Evolutionary conservation across 2,888 invertebrate species (phyloP), one percentile per base, ranked within the genome.

Genomic region (Caenorhabditis sp.): DNA sequence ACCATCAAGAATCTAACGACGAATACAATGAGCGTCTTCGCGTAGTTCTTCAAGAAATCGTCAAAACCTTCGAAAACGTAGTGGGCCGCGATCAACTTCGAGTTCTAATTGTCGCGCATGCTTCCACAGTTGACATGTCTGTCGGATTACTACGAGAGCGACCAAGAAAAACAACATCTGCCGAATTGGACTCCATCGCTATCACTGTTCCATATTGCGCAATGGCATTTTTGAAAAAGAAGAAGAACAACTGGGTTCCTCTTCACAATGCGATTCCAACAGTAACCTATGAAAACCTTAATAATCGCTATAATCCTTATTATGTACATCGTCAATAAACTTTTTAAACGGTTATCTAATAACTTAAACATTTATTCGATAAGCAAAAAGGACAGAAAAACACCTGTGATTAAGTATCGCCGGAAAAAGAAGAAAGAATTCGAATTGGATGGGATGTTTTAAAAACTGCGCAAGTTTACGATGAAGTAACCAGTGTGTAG

Each of bases 361-460:
- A 31, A 31, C 10, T 31, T 31, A 31, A 63, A 69, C 56, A 57
- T 66, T 58, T 7, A 73, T 61, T 56, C 63, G 59, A 59, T 61
- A 59, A 36, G 12, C 20, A 31, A 59, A 62, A 17, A 7, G 25
- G 10, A 14, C 20, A 53, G 57, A 43, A 62, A 23, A 10, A 23
- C 4, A 50, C 36, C 36, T 36, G 43, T 12, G 43, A 10, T 43
- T 36, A 43, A 43, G 43, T 43, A 43, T 43, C 43, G 43, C 17
- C 43, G 14, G 14, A 14, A 43, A 95, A 56, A 96, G 17, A 61
- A 59, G 49, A 59, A 14, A 43, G 12, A 17, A 12, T 43, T 43
- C 14, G 17, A 43, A 43, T 43, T 43, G 12, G 17, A 26, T 53
- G 36, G 60, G 57, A 60, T 59, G 57, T 4, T n/a, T 36, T 31